Percentiles rank a stretch among this genome's conserved stretches.
These are phyloP conservation scores for Dasypolia templi DNA, from an alignment of 2,888 invertebrate species.

Conservation along the genomic window DNA sequence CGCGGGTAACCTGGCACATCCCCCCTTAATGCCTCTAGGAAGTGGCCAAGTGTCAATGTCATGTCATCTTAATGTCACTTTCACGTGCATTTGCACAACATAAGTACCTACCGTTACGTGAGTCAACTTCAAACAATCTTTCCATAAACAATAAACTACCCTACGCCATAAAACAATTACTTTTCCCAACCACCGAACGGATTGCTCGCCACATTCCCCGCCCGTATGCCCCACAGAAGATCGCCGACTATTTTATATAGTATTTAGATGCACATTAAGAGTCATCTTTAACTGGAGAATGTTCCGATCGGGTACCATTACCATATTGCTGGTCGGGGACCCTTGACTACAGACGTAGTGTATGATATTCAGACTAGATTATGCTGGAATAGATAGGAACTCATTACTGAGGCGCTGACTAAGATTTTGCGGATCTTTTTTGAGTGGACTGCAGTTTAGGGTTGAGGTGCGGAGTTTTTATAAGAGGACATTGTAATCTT, in stretches of 20 bases:
- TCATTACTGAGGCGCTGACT: constrained; percentile 81
- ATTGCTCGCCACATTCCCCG: constrained; percentile 32
- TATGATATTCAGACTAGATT: constrained; percentile 79
- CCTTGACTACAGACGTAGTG: constrained; percentile 78
- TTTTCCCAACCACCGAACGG: neutral
- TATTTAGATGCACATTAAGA: constrained; percentile 88
- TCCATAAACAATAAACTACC: neutral
- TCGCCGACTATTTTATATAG: constrained; percentile 81
- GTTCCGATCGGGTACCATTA: constrained; percentile 86
- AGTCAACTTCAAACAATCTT: too few species aligned
- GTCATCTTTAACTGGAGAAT: constrained; percentile 85
- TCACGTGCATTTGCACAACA: too few species aligned
- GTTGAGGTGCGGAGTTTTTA: neutral
- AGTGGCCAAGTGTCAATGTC: too few species aligned
- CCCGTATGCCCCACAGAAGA: constrained; percentile 70
- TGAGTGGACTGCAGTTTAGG: constrained; percentile 54
- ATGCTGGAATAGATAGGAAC: constrained; percentile 79
- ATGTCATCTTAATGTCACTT: too few species aligned
- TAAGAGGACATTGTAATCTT: neutral
- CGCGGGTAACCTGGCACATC: too few species aligned
- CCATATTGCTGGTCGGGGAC: constrained; percentile 83
- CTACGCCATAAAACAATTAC: neutral
- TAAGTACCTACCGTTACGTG: too few species aligned
- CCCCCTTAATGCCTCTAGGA: too few species aligned
- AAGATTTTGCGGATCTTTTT: constrained; percentile 65